These are phyloP conservation scores for Procambarus virginalis DNA, from an alignment of 1,140 invertebrate species.

Conservation along the genomic window DNA sequence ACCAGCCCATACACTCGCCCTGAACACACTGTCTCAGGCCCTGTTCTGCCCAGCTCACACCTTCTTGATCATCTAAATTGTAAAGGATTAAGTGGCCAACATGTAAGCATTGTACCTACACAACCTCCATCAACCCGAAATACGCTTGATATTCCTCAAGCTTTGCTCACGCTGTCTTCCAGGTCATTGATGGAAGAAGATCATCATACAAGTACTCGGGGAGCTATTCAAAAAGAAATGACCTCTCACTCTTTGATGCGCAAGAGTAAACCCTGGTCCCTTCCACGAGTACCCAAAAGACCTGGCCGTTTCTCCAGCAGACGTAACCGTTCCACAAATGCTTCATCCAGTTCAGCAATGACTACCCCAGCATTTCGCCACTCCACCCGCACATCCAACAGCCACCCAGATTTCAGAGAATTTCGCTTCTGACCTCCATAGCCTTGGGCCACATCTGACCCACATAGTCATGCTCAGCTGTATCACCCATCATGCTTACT, in stretches of 20 bases:
- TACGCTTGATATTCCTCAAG: conserved; percentile 1
- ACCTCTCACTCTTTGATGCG: conserved; percentile 20
- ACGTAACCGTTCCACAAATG: conserved; percentile 41
- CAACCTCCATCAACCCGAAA: conserved; percentile 4
- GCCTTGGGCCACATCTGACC: neutral
- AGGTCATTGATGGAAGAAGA: conserved; percentile 27
- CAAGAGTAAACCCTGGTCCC: conserved; percentile 40
- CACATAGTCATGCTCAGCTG: neutral
- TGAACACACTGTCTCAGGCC: conserved; percentile 4
- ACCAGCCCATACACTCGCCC: conserved; percentile 12
- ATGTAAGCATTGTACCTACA: conserved; percentile 10
- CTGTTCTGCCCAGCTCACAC: conserved; percentile 55
- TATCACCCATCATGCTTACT: neutral
- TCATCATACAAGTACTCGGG: neutral
- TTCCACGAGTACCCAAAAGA: conserved; percentile 34
- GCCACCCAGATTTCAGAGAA: conserved; percentile 53
- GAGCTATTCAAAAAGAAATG: neutral
- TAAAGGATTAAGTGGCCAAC: neutral
- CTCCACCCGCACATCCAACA: conserved; percentile 25
- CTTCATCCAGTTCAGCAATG: neutral
- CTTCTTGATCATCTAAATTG: conserved; percentile 43
- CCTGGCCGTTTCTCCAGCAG: conserved; percentile 52
- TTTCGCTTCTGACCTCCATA: conserved; percentile 47
- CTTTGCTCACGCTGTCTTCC: conserved; percentile 15
- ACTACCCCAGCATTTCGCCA: conserved; percentile 12